A percentile compares a stretch with the other conserved stretches of the same genome.
phyloP scores from a whole-genome alignment of 2,888 invertebrate genomes.

The Papilio protenor region DNA sequence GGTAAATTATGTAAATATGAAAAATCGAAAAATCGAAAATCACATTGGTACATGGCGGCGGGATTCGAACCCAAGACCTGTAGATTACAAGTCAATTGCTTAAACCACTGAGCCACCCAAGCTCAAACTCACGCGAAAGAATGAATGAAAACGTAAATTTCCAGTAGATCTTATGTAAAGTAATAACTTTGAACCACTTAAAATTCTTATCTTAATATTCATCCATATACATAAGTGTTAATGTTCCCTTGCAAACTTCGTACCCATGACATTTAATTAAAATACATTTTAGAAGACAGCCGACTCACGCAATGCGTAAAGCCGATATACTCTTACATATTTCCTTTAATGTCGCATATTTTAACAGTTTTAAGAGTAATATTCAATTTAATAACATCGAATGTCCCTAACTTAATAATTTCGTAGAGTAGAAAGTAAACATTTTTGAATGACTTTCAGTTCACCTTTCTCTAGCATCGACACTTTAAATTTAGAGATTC shows the following conservation, averaged over 20 bases:
- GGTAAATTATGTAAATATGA: too few species aligned
- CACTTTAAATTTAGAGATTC: too few species aligned
- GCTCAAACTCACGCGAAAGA: too few species aligned
- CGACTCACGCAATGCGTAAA: neutral
- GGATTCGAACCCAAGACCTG: too few species aligned
- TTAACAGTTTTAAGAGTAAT: neutral
- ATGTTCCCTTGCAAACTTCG: neutral
- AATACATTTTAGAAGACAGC: neutral
- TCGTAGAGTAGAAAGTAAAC: neutral
- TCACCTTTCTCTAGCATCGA: too few species aligned
- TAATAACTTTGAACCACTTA: neutral
- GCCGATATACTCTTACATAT: neutral
- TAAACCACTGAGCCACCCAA: too few species aligned
- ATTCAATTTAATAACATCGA: neutral
- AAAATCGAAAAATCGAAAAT: too few species aligned
- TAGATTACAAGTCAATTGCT: too few species aligned
- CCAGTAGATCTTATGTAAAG: neutral
- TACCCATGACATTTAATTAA: constrained; percentile 2
- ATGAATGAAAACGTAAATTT: neutral
- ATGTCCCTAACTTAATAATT: neutral
- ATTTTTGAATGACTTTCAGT: too few species aligned
- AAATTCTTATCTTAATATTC: constrained; percentile 11
- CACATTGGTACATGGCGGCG: too few species aligned
- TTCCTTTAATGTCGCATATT: neutral
- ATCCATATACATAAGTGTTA: constrained; percentile 8